A percentile compares a stretch with the other conserved stretches of the same genome.
phyloP scores from a whole-genome alignment of 2,797 vertebrate genomes.

The Pempheris klunzingeri region DNA sequence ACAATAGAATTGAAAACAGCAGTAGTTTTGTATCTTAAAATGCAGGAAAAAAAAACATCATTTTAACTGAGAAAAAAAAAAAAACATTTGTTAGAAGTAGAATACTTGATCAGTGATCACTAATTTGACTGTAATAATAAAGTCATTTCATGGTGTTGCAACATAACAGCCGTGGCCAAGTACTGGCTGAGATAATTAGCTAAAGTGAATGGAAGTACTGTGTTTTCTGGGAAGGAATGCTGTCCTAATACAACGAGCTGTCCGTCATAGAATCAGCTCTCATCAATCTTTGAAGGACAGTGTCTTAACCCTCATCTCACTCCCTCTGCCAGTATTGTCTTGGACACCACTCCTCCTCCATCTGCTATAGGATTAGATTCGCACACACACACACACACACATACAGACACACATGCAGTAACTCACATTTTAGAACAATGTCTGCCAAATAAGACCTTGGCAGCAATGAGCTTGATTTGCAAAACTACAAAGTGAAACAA shows the following conservation, averaged over 20 bases:
- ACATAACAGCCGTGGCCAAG: constrained; percentile 41
- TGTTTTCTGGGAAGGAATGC: constrained; percentile 47
- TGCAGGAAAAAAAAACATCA: neutral
- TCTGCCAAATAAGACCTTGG: constrained; percentile 48
- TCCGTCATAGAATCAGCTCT: constrained; percentile 42
- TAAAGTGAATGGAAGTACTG: constrained; percentile 38
- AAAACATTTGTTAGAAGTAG: neutral
- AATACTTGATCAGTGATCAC: constrained; percentile 15
- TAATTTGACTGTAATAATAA: constrained; percentile 43
- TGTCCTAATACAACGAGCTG: constrained; percentile 30
- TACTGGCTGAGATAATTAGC: constrained; percentile 45
- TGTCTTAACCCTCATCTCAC: constrained; percentile 45
- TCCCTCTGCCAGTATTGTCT: constrained; percentile 75
- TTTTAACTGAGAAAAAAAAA: constrained; percentile 13
- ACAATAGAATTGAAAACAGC: neutral
- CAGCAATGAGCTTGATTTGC: neutral
- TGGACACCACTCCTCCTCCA: constrained; percentile 78
- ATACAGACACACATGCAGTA: constrained; percentile 3
- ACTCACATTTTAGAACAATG: constrained; percentile 27
- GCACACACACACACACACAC: neutral
- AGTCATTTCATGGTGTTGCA: constrained; percentile 57
- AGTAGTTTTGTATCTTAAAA: constrained; percentile 6
- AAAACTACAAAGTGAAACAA: constrained; percentile 10
- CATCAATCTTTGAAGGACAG: constrained; percentile 60
- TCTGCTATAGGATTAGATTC: constrained; percentile 79